phyloP scores from a whole-genome alignment of 2,113 vertebrate genomes.

The Nothocercus julius region DNA sequence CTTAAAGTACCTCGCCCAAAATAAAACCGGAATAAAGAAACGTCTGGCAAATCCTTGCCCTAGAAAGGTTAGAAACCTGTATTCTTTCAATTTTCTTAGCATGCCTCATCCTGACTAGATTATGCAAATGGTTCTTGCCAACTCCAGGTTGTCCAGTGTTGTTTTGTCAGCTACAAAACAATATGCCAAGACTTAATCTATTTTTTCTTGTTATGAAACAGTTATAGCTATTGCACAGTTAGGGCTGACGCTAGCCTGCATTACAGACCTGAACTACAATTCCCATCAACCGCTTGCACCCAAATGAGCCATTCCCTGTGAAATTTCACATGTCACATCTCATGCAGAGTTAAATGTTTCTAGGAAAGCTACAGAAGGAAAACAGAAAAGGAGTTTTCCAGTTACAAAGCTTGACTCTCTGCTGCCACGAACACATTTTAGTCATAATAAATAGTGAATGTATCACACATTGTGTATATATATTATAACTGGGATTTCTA shows the following conservation, averaged over 20 bases:
- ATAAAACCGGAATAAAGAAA: not conserved
- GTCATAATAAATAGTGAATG: not conserved
- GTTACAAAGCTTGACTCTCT: not conserved
- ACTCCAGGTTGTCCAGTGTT: not conserved
- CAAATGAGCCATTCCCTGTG: not conserved
- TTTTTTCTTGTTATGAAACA: conserved; percentile 21
- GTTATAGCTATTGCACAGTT: conserved; percentile 30
- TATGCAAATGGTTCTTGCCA: not conserved
- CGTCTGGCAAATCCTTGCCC: not conserved
- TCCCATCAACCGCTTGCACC: not conserved
- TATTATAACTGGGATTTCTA: not conserved
- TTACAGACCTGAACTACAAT: conserved; percentile 3
- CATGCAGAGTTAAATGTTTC: conserved; percentile 1
- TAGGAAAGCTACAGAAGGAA: not conserved
- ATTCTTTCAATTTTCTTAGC: conserved; percentile 49
- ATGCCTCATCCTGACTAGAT: not conserved
- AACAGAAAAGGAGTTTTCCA: not conserved
- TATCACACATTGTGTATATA: not conserved
- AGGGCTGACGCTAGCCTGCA: conserved; percentile 15
- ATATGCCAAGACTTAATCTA: not conserved
- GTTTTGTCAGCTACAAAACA: not conserved
- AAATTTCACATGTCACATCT: conserved; percentile 16
- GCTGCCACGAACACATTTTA: not conserved
- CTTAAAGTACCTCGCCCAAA: not conserved
- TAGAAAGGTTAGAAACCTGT: conserved; percentile 31